phyloP scores from a whole-genome alignment of 2,113 vertebrate species.

The Pluvialis apricaria region DNA sequence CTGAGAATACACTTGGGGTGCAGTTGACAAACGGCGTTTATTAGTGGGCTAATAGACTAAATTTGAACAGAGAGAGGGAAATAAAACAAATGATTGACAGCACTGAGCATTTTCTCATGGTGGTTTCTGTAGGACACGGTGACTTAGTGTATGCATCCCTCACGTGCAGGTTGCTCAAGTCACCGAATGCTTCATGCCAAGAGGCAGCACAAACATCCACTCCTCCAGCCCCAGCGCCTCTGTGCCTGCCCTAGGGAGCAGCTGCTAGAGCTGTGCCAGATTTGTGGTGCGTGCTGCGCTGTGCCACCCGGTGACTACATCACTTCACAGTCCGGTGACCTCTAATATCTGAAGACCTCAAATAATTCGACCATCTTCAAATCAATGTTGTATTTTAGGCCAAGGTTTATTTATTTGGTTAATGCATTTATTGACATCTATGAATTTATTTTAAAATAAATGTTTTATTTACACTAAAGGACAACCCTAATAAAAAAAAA shows the following conservation, averaged over 20 bases:
- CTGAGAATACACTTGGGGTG: not conserved
- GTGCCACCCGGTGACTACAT: not conserved
- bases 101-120: not conserved
- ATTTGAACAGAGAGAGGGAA: not conserved
- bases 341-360: not conserved
- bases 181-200: not conserved
- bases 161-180: not conserved
- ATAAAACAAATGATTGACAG: not conserved
- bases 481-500: not conserved
- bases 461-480: not conserved
- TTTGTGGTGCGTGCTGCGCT: not conserved
- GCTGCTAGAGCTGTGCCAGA: not conserved
- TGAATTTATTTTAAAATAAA: not conserved
- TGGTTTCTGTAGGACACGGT: not conserved
- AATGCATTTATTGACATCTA: not conserved
- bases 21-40: not conserved
- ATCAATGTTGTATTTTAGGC: not conserved
- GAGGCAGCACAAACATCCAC: not conserved
- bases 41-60: not conserved
- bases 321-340: not conserved
- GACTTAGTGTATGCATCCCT: not conserved
- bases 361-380: not conserved
- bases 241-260: not conserved
- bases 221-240: not conserved
- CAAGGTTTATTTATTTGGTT: not conserved